These are phyloP conservation scores for Taurulus bubalis DNA, from an alignment of 2,113 vertebrate genomes.

Conservation along the genomic window DNA sequence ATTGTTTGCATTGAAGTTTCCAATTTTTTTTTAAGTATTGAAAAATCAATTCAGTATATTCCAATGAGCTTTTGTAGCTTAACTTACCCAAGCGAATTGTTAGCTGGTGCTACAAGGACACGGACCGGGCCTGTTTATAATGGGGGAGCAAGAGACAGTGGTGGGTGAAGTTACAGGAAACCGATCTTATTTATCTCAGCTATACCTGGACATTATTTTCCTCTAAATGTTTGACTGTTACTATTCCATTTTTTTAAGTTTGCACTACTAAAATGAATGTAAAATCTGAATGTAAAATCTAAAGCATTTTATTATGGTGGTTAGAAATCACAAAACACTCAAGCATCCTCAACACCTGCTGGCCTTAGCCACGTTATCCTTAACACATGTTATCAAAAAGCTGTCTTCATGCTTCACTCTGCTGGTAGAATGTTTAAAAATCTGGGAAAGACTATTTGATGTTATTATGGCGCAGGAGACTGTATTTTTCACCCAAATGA, in stretches of 20 bases:
- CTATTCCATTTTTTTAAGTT: background rate
- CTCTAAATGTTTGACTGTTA: background rate
- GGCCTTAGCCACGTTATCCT: background rate
- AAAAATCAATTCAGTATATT: slow-evolving; percentile 5
- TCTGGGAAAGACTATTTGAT: background rate
- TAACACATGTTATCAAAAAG: background rate
- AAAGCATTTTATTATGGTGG: background rate
- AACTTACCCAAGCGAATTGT: background rate
- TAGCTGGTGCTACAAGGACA: background rate
- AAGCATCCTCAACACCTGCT: background rate
- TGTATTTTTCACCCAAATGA: slow-evolving; percentile 31
- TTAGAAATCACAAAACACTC: background rate
- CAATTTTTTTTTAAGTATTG: slow-evolving; percentile 27
- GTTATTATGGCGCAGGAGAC: background rate
- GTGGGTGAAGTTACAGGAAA: slow-evolving; percentile 1
- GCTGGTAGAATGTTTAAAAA: background rate
- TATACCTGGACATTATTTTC: background rate
- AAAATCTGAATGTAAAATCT: background rate
- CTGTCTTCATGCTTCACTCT: background rate
- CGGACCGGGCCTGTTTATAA: background rate
- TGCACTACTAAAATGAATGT: background rate
- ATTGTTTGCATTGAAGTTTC: background rate
- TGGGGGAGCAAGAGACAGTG: background rate
- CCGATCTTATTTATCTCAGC: background rate
- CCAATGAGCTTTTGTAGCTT: slow-evolving; percentile 15